phyloP scores from a whole-genome alignment of 2,888 invertebrate species.

The Plutella xylostella region DNA sequence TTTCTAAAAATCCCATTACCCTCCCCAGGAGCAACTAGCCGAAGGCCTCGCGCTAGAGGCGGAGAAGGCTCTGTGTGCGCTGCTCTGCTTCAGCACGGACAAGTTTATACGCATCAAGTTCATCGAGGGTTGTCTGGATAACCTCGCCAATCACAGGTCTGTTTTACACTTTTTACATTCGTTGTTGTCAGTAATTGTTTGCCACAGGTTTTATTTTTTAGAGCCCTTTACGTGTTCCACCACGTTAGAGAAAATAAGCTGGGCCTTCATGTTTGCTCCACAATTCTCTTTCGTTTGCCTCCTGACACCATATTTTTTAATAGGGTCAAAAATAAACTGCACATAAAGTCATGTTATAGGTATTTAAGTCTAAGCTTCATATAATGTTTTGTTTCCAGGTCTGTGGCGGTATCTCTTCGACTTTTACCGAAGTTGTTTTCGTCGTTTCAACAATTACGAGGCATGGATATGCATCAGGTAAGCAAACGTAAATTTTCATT shows the following conservation, averaged over 20 bases:
- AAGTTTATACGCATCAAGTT: conserved; percentile 92
- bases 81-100: conserved; percentile 92
- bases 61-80: conserved; percentile 90
- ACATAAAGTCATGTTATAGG: no score
- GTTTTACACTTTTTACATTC: no score
- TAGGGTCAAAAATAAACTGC: no score
- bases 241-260: no score
- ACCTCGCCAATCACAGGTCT: conserved; percentile 84
- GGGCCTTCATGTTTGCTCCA: no score
- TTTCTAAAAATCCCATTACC: no score
- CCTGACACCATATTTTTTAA: no score
- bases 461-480: conserved; percentile 86
- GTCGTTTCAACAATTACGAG: conserved; percentile 90
- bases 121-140: conserved; percentile 93
- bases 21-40: conserved; percentile 81
- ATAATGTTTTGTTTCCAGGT: conserved; percentile 66
- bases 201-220: no score
- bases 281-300: no score
- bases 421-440: conserved; percentile 90
- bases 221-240: no score
- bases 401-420: conserved; percentile 90
- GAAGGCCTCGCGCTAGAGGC: conserved; percentile 94
- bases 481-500: neutral
- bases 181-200: no score
- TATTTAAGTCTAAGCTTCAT: no score